phyloP scores from a whole-genome alignment of 92 coral and sea anemone genomes.

The Umimayanthus kanabou region DNA sequence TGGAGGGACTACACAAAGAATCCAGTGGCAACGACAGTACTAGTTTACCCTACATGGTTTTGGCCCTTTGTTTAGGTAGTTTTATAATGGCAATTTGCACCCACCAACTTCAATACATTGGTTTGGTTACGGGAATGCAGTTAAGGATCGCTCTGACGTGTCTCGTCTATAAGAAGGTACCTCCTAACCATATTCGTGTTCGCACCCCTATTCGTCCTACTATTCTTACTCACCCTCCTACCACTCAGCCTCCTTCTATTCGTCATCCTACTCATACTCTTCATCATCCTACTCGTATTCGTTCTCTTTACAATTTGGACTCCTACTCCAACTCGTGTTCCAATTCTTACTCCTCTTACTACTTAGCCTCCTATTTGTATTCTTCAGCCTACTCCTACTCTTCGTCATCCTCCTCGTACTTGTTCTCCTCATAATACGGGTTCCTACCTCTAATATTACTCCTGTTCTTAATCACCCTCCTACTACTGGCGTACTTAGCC shows the following conservation, averaged over 20 bases:
- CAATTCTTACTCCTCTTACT: no score
- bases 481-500: no score
- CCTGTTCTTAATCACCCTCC: not conserved
- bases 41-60: not conserved
- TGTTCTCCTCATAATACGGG: no score
- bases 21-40: not conserved
- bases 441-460: no score
- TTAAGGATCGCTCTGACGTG: constrained; percentile 9
- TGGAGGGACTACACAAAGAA: not conserved
- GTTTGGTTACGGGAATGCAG: constrained; percentile 9
- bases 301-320: no score
- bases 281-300: no score
- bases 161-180: not conserved
- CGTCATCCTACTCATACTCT: no score
- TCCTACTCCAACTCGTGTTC: no score
- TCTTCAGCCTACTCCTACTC: no score
- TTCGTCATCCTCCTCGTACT: no score
- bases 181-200: not conserved
- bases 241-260: not conserved
- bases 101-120: not conserved
- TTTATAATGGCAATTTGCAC: not conserved
- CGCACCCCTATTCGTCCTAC: not conserved
- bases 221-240: not conserved
- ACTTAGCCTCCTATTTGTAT: no score
- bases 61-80: not conserved